These are phyloP conservation scores for Shinisaurus crocodilurus DNA, from an alignment of 2,113 vertebrate genomes.

Conservation along the genomic window DNA sequence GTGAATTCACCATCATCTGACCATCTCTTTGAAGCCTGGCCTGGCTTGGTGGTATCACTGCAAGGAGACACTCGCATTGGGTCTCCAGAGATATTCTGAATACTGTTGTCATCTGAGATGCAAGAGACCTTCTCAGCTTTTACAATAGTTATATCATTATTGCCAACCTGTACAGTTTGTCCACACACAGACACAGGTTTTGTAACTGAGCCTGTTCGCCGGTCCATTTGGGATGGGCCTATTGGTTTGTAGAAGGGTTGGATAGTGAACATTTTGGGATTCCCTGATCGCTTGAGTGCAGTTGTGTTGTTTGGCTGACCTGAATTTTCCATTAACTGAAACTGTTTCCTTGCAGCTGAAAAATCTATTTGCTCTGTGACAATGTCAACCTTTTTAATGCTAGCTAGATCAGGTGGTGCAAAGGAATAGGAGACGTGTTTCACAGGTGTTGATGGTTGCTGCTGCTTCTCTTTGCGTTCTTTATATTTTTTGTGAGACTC, in stretches of 20 bases:
- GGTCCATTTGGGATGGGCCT: constrained; percentile 73
- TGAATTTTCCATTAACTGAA: constrained; percentile 86
- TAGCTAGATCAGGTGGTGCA: constrained; percentile 62
- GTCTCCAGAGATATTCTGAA: constrained; percentile 42
- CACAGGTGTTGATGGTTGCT: constrained; percentile 62
- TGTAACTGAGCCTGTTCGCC: constrained; percentile 53
- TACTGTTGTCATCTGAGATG: constrained; percentile 60
- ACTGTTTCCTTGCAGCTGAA: constrained; percentile 91
- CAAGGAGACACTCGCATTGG: constrained; percentile 58
- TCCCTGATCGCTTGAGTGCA: constrained; percentile 77
- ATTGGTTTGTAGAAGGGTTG: constrained; percentile 90
- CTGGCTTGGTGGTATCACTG: constrained; percentile 71
- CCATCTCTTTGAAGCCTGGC: constrained; percentile 80
- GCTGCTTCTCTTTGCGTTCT: constrained; percentile 90
- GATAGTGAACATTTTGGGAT: constrained; percentile 88
- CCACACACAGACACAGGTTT: constrained; percentile 53
- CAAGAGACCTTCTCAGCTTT: constrained; percentile 76
- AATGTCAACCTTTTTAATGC: constrained; percentile 85
- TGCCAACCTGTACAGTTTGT: constrained; percentile 57
- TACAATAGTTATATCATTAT: constrained; percentile 25
- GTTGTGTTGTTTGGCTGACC: constrained; percentile 65
- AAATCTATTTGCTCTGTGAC: constrained; percentile 95
- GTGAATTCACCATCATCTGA: constrained; percentile 89
- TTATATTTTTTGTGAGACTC: constrained; percentile 94
- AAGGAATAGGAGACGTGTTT: constrained; percentile 58